Conservation (phyloP, 2,797 vertebrate species). For the Xerus rutilus region DNA sequence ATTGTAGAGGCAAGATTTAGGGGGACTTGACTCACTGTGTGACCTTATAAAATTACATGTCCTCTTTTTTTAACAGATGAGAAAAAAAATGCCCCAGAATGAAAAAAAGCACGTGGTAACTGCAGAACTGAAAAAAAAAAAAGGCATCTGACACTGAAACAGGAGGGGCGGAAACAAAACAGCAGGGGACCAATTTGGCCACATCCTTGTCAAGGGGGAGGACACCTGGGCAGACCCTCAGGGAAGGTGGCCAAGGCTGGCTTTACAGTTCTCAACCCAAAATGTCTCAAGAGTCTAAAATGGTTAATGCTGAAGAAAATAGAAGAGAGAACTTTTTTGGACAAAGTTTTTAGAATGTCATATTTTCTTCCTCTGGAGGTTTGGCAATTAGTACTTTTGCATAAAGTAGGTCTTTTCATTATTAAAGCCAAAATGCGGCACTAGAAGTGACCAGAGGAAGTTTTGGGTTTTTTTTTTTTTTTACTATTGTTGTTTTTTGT, state of each 20-base stretch:
- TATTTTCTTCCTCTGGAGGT: background rate
- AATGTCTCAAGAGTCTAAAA: background rate
- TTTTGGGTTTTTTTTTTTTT: background rate
- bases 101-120: background rate
- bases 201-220: rapidly evolving
- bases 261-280: background rate
- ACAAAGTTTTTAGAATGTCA: background rate
- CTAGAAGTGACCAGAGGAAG: background rate
- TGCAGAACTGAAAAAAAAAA: background rate
- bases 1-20: background rate
- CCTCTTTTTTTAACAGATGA: background rate
- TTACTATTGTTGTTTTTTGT: background rate
- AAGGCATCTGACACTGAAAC: background rate
- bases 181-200: background rate
- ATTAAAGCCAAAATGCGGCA: background rate
- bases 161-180: background rate
- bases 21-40: background rate
- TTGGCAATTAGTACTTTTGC: background rate
- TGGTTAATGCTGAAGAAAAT: background rate
- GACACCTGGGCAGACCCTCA: background rate
- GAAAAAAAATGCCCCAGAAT: background rate
- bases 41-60: background rate
- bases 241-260: background rate
- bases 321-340: background rate
- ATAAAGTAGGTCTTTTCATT: background rate